Conservation (phyloP, 2,113 vertebrate species). For the Electrona antarctica region DNA sequence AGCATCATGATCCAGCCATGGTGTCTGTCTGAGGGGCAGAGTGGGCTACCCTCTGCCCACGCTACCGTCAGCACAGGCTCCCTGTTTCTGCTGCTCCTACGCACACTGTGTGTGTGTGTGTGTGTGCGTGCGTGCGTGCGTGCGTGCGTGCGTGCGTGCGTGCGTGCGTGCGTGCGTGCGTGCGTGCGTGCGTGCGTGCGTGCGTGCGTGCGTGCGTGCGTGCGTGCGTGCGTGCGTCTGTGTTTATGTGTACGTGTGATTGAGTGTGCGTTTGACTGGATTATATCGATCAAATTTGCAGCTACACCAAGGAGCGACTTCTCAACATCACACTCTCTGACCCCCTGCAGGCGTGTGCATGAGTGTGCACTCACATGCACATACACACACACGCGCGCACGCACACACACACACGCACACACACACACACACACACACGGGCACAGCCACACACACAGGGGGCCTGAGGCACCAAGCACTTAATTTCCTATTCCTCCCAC, state of each 20-base stretch:
- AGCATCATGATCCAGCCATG: conserved; percentile 17
- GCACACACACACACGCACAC: conserved; percentile 45
- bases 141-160: neutral
- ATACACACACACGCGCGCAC: conserved; percentile 4
- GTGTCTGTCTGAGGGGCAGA: conserved; percentile 37
- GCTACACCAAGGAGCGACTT: conserved; percentile 51
- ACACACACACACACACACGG: conserved; percentile 27
- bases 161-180: neutral
- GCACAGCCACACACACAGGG: conserved; percentile 36
- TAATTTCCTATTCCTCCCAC: conserved; percentile 73
- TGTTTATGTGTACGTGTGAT: conserved; percentile 12
- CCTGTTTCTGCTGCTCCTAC: conserved; percentile 32
- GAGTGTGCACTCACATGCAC: neutral
- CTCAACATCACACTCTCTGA: conserved; percentile 29
- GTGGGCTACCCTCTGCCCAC: conserved; percentile 50
- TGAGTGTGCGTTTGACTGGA: conserved; percentile 27
- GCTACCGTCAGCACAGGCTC: conserved; percentile 27
- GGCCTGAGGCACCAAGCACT: conserved; percentile 50
- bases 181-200: neutral
- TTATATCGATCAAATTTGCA: conserved; percentile 57
- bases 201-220: neutral
- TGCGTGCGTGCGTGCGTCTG: neutral
- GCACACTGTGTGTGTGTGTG: conserved; percentile 10
- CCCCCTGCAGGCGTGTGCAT: neutral
- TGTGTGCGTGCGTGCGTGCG: neutral